Conservation (phyloP, 1,140 invertebrate genomes). For the Ericerus pela region DNA sequence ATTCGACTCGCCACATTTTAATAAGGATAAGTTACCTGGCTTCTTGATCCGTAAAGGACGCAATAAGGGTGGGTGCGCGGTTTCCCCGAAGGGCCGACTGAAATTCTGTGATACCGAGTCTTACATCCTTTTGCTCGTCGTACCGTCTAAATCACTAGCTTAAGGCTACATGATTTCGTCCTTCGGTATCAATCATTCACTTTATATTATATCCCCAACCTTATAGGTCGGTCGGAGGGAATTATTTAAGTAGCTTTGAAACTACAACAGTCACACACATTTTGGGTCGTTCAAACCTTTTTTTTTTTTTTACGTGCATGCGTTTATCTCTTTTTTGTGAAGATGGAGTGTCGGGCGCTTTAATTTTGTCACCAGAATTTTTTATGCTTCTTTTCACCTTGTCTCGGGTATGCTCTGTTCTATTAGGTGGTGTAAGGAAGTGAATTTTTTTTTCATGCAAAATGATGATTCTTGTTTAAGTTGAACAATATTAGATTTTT, state of each 20-base stretch:
- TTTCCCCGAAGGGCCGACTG: conserved; percentile 10
- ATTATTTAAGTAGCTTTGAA: conserved; percentile 9
- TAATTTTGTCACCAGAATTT: too few species aligned
- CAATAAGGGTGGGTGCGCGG: background rate
- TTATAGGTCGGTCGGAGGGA: too few species aligned
- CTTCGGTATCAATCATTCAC: conserved; percentile 10
- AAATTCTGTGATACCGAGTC: conserved; percentile 9
- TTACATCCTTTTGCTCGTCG: conserved; percentile 10
- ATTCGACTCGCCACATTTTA: conserved; percentile 12
- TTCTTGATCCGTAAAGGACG: conserved; percentile 8
- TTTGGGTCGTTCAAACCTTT: too few species aligned
- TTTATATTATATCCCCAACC: background rate
- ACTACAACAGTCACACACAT: conserved; percentile 2
- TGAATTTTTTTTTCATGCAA: too few species aligned
- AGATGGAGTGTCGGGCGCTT: too few species aligned
- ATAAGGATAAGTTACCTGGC: conserved; percentile 12
- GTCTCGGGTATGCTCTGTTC: too few species aligned
- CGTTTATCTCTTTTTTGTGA: too few species aligned
- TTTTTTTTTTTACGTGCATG: too few species aligned
- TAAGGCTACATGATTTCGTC: conserved; percentile 3
- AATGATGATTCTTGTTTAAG: too few species aligned
- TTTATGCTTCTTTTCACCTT: too few species aligned
- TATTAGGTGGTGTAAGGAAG: too few species aligned
- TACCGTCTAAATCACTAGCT: conserved; percentile 11
- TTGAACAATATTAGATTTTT: too few species aligned